Base-by-base conservation (phyloP, 2,888 invertebrate genomes). In the Oasisia sp. region DNA sequence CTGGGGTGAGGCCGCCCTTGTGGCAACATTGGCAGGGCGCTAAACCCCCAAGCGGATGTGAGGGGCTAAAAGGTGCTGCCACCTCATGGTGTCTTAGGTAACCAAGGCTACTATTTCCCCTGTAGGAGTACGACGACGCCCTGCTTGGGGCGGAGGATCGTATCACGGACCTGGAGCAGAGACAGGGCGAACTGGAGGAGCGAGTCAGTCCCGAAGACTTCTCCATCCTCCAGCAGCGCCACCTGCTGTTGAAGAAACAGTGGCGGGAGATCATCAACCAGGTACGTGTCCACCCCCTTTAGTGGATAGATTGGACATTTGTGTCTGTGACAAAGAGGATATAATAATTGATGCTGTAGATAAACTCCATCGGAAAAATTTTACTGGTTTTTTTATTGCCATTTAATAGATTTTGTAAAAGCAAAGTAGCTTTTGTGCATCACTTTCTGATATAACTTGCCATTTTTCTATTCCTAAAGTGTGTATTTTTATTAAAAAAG, bases 191-290 rank as follows among this genome's bases (percentile, higher is more conserved):
- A 90, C 93, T 96, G 74, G 93, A 94, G 45, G 93, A 93, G 44
- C 92, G 94, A 38, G 94, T 96, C 19, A 95, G 95, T 91, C 94
- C 95, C n/a, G 95, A 95, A 91, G 96, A 96, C 93, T 93, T 95
- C 91, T 94, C 95, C 92, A 94, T 96, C 32, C 94, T 96, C 45
- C 95, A 95, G 91, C 95, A 96, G 93, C 94, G 96, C 44, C 95
- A 96, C 38, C 93, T 94, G 14, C 94, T 96, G 90, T 94, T 96
- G 19, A 95, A 95, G 94, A 96, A 96, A 93, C 96, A 96, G 93
- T 96, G 96, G 96, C 94, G 95, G 90, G 96, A 96, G 93, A 94
- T 96, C 9, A 93, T 93, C 58, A 94, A 94, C 90, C 96, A 96
- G 93, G 94, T 95, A 50, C 44, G 32, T 19, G 74, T 7, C 27